Percentiles rank a stretch among this genome's conserved stretches.
Evolutionary conservation across 2,888 invertebrate species (phyloP).

Genomic region (Lasioglossum lativentre): DNA sequence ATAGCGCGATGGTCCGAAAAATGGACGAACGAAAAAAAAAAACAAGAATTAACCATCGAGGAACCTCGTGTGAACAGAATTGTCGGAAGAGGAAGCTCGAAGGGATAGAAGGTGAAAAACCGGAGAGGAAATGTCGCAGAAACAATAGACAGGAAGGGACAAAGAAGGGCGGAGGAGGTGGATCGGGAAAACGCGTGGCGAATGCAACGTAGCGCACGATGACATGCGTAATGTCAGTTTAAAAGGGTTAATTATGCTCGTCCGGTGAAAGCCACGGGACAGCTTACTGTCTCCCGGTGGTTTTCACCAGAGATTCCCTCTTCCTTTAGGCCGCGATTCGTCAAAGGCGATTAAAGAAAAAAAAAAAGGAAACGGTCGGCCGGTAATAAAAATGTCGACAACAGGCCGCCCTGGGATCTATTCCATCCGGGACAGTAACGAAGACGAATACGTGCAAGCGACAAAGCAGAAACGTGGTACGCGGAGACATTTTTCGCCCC

Average conservation of each 20-base stretch:
- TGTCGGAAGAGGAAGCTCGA: conserved; percentile 37
- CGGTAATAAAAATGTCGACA: conserved; percentile 58
- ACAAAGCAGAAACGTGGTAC: conserved; percentile 22
- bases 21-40: neutral
- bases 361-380: conserved; percentile 30
- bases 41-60: neutral
- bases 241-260: conserved; percentile 64
- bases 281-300: conserved; percentile 43
- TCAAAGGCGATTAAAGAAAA: conserved; percentile 40
- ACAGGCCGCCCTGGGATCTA: conserved; percentile 37
- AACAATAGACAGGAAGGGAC: conserved; percentile 36
- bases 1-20: neutral
- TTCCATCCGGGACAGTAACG: conserved; percentile 30
- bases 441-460: conserved; percentile 38
- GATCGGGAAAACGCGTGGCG: conserved; percentile 45
- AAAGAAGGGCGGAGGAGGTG: conserved; percentile 28
- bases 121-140: conserved; percentile 25
- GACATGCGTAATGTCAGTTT: conserved; percentile 51
- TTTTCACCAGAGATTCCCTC: conserved; percentile 34
- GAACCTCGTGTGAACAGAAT: conserved; percentile 28
- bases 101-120: conserved; percentile 27
- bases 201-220: conserved; percentile 44
- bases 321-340: conserved; percentile 28
- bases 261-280: conserved; percentile 53
- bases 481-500: neutral